Evolutionary conservation across 2,797 vertebrate genomes (phyloP), one percentile per base, ranked within the genome.

Genomic region (Fundulus diaphanus): DNA sequence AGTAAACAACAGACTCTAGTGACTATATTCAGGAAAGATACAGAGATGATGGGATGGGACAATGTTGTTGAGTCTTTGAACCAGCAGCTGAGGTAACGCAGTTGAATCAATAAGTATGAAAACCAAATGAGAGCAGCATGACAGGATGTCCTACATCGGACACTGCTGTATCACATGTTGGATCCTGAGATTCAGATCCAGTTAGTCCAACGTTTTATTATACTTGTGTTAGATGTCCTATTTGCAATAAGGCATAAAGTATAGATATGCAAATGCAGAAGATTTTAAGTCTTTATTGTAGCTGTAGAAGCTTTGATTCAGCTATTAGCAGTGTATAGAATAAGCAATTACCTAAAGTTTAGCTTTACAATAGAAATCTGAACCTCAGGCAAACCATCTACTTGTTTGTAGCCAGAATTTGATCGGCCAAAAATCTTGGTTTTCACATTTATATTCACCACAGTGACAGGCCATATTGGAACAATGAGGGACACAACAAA

Each of bases 401-500:
- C n/a, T 44, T 24, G 0, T 22, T 31, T 44, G 76, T n/a, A 11
- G 72, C 54, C 16, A 33, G 27, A 37, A 33, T 77, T 22, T 0
- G 5, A 57, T 67, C 40, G 37, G n/a, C 40, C 20, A 63, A 18
- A 70, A 56, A 67, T 54, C 29, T 54, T n/a, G 40, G 22, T 66
- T 83, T 82, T 22, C 22, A 49, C 74, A 79, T 66, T 1, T 37
- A 68, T 49, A 65, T 49, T 42, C 13, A 66, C 37, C 1, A 15
- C 24, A 66, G 27, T 5, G 40, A 42, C 3, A 44, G 5, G n/a
- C 40, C 63, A 44, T 27, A 16, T 6, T 44, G 31, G 22, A 70
- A 52, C 31, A 52, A 52, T 33, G 31, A 35, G 6, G 3, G 66
- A 67, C 61, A 77, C 37, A 80, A 52, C 79, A 57, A 86, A 37